These are phyloP conservation scores for Zaprionus taronus DNA, from an alignment of 1,140 invertebrate species.

Conservation along the genomic window DNA sequence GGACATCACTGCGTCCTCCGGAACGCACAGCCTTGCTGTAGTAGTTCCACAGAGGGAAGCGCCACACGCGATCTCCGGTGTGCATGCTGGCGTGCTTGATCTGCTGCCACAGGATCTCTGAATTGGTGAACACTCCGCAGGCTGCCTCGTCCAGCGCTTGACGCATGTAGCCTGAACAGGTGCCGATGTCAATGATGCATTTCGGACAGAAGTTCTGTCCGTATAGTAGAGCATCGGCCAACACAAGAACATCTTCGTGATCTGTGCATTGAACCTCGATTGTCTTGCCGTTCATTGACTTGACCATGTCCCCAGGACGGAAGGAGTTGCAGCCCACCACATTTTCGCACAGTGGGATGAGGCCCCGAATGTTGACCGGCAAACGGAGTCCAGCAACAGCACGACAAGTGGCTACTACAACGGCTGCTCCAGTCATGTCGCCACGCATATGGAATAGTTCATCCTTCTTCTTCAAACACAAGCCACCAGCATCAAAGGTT, in stretches of 20 bases:
- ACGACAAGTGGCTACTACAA: slow-evolving; percentile 90
- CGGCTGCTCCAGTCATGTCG: slow-evolving; percentile 97
- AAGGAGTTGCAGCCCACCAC: slow-evolving; percentile 92
- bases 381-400: slow-evolving; percentile 90
- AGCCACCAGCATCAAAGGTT: slow-evolving; percentile 96
- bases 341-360: slow-evolving; percentile 94
- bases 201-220: slow-evolving; percentile 88
- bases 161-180: slow-evolving; percentile 91
- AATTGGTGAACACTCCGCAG: slow-evolving; percentile 93
- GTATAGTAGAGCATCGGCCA: slow-evolving; percentile 95
- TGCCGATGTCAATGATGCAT: slow-evolving; percentile 91
- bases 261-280: slow-evolving; percentile 96
- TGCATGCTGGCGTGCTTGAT: slow-evolving; percentile 88
- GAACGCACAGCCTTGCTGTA: slow-evolving; percentile 90
- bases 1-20: slow-evolving; percentile 90
- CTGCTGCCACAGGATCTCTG: slow-evolving; percentile 87
- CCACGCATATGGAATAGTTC: slow-evolving; percentile 90
- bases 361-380: slow-evolving; percentile 90
- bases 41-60: slow-evolving; percentile 93
- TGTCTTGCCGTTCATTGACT: slow-evolving; percentile 93
- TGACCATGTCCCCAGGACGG: slow-evolving; percentile 94
- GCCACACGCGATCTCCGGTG: slow-evolving; percentile 95
- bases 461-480: slow-evolving; percentile 84
- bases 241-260: slow-evolving; percentile 94
- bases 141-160: slow-evolving; percentile 90